Evolutionary conservation across 2,113 vertebrate genomes (phyloP).

Genomic region (Pachyramphus minor): DNA sequence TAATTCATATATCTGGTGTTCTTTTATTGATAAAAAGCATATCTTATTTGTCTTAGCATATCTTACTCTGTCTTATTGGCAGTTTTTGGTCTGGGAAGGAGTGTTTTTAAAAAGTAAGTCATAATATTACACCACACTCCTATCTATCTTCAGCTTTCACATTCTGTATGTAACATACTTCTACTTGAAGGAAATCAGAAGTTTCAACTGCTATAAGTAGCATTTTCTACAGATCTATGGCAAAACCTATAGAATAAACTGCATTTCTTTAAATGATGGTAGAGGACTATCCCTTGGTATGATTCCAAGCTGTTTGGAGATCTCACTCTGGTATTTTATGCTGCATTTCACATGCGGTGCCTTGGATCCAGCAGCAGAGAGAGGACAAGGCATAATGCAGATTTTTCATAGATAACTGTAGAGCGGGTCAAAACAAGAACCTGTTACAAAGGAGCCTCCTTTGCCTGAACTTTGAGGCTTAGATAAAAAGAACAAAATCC

Average conservation of each 20-base stretch:
- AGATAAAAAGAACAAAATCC: background rate
- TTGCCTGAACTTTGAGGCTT: background rate
- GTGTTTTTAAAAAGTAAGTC: background rate
- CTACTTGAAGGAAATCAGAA: background rate
- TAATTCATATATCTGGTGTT: background rate
- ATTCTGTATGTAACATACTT: background rate
- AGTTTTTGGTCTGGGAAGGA: background rate
- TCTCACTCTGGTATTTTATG: background rate
- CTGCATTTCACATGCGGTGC: background rate
- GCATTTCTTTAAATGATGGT: background rate
- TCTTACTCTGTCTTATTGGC: background rate
- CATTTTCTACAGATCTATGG: background rate
- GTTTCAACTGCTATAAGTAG: background rate
- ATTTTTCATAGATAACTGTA: conserved; percentile 7
- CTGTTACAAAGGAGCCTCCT: background rate
- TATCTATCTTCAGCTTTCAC: background rate
- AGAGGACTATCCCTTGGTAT: background rate
- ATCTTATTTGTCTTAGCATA: background rate
- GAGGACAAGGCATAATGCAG: background rate
- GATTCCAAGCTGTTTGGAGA: background rate
- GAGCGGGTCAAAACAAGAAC: conserved; percentile 37
- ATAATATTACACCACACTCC: background rate
- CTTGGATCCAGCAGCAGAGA: background rate
- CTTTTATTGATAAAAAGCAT: background rate
- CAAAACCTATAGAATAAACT: background rate